Evolutionary conservation across 2,888 invertebrate genomes (phyloP), one percentile per base, ranked within the genome.

Genomic region (Troides helena): DNA sequence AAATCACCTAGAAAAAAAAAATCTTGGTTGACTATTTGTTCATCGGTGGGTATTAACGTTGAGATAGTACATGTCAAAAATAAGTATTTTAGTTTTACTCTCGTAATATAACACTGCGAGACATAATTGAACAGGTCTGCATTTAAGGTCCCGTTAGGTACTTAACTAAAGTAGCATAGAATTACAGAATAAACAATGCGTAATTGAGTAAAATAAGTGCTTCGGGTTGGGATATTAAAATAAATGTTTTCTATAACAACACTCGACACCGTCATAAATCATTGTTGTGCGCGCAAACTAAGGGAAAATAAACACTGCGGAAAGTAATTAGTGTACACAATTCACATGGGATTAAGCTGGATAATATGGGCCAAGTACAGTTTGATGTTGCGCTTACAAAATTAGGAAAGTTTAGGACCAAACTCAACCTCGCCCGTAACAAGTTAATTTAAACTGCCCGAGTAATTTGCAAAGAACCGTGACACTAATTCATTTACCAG

Each of bases 401-500:
- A 90, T 91, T 90, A 90, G 88, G 84, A 89, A 90, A 90, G 88
- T 91, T 90, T 89, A 88, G 88, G 90, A 87, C 88, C 84, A 80
- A 89, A 89, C 88, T 89, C 88, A 85, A 85, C 86, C 86, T 83
- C 83, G 82, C 76, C 83, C 82, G 85, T 85, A 86, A 90, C 90
- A 90, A 90, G 90, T 90, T 91, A 90, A 90, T 91, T 91, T 89
- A 88, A 90, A 91, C 89, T 90, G 88, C 83, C 87, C 85, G 86
- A 87, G 88, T 88, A 86, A 89, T 90, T 88, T 86, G 86, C 85
- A 86, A 82, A 84, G 83, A 85, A 86, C 85, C 86, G 85, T 90
- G 89, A 89, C 87, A 88, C 87, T 90, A 89, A 90, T 90, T 90
- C 87, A 89, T 89, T 90, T 89, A 89, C 85, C 82, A 88, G 87